Evolutionary conservation across 2,113 vertebrate genomes (phyloP).

Genomic region (Platycercus adscitus): DNA sequence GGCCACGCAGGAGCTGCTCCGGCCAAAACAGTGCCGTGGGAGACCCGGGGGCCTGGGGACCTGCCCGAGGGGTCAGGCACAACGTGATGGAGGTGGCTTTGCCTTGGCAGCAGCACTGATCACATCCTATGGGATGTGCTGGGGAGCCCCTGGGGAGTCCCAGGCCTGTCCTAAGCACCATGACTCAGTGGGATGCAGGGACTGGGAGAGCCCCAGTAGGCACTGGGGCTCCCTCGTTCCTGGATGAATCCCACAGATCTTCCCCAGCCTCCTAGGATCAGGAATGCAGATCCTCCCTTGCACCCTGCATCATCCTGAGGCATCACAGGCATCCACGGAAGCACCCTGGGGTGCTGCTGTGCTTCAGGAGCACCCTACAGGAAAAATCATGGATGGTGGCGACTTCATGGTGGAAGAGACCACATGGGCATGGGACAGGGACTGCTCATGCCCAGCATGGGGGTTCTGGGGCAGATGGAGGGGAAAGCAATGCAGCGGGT

Average conservation of each 20-base stretch:
- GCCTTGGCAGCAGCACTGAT: rapidly evolving
- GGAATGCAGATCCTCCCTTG: rapidly evolving
- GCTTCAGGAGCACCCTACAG: background rate
- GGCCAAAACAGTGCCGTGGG: constrained; percentile 6
- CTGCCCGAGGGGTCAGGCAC: rapidly evolving
- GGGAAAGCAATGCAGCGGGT: background rate
- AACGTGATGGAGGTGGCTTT: rapidly evolving
- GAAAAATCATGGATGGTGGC: background rate
- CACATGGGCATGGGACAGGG: rapidly evolving
- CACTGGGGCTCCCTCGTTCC: background rate
- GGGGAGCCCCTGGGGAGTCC: background rate
- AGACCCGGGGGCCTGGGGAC: background rate
- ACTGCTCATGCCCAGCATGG: rapidly evolving
- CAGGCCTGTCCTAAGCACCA: background rate
- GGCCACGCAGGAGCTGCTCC: background rate
- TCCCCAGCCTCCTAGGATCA: background rate
- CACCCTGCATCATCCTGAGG: rapidly evolving
- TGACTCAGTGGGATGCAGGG: background rate
- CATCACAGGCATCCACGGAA: background rate
- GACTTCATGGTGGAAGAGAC: background rate
- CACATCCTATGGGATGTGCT: rapidly evolving
- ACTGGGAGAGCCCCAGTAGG: rapidly evolving
- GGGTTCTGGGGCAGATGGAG: background rate
- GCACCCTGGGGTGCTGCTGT: background rate
- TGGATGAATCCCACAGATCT: background rate